Evolutionary conservation across 2,888 invertebrate genomes (phyloP).

Genomic region (Dryadula phaetusa): DNA sequence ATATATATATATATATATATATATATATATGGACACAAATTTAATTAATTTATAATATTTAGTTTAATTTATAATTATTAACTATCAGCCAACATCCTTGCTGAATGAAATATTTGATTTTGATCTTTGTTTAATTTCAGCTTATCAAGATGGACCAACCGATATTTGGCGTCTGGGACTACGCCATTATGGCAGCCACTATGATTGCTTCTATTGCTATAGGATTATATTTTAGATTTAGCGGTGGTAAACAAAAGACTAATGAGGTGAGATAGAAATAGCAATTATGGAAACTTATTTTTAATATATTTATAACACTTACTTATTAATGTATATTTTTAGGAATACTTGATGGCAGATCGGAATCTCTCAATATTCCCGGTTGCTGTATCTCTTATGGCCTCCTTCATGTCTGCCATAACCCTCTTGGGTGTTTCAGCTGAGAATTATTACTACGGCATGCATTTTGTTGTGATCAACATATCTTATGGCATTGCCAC

Average conservation of each 20-base stretch:
- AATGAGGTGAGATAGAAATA: slow-evolving; percentile 82
- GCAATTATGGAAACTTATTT: neutral
- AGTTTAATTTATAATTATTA: too few species aligned
- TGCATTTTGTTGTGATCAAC: slow-evolving; percentile 91
- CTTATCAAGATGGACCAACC: slow-evolving; percentile 54
- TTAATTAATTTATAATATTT: neutral
- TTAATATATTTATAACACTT: neutral
- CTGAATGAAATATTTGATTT: neutral
- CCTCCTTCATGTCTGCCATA: slow-evolving; percentile 97
- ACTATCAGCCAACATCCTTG: too few species aligned
- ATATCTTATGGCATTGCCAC: slow-evolving; percentile 90
- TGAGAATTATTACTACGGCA: slow-evolving; percentile 93
- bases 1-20: too few species aligned
- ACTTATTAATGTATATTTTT: slow-evolving; percentile 41
- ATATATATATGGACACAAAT: neutral
- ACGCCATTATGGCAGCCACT: slow-evolving; percentile 88
- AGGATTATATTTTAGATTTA: slow-evolving; percentile 93
- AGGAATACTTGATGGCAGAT: slow-evolving; percentile 94
- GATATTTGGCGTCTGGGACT: slow-evolving; percentile 88
- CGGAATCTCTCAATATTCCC: slow-evolving; percentile 91
- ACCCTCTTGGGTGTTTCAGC: slow-evolving; percentile 94
- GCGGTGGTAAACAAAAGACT: slow-evolving; percentile 93
- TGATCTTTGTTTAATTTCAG: neutral
- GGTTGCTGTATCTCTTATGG: slow-evolving; percentile 95
- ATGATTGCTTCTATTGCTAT: slow-evolving; percentile 89